Base-by-base conservation (phyloP, 2,888 invertebrate genomes). In the Scaptomyza polygonia region DNA sequence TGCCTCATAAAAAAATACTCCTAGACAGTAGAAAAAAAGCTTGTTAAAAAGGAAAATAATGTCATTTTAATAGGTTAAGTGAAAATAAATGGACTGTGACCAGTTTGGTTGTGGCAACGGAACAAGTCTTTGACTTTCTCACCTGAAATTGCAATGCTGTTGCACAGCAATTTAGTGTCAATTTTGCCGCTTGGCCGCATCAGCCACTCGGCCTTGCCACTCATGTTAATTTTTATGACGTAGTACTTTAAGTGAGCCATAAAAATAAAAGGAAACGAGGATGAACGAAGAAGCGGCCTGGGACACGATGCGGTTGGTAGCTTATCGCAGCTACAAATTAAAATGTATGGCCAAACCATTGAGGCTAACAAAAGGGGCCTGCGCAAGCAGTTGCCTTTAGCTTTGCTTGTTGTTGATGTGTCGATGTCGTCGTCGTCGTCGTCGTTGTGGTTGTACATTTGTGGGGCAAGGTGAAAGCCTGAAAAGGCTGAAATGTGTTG, bases 141-240 rank as follows among this genome's bases (percentile, higher is more conserved):
- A 54, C 43, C 52, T 56, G 51, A 8, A 34, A 42, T 40, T 54
- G 49, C 34, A 36, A 57, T 64, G 56, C 29, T 42, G 49, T 36
- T 53, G 55, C 45, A 51, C 29, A 39, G 59, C 72, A 72, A 55
- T 72, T 72, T 63, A 58, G 62, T 62, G 71, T 45, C 68, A 54
- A 72, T 68, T 68, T 72, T 45, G 43, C 30, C 27, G 34, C 53
- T 34, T 32, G 36, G 57, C 21, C 25, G n/a, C 5, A 18, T 30
- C 16, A 29, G 44, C 55, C 44, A 45, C 61, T 48, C 52, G 53
- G 56, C 53, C 70, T 67, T 63, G 67, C 55, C 67, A 61, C 72
- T 77, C 79, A 56, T 79, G 81, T 82, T 82, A 81, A 82, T 82
- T 82, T 84, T 79, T 81, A 84, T 81, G 82, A 79, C 79, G 84